phyloP scores from a whole-genome alignment of 2,113 vertebrate genomes.

The Oncorhynchus clarkii region DNA sequence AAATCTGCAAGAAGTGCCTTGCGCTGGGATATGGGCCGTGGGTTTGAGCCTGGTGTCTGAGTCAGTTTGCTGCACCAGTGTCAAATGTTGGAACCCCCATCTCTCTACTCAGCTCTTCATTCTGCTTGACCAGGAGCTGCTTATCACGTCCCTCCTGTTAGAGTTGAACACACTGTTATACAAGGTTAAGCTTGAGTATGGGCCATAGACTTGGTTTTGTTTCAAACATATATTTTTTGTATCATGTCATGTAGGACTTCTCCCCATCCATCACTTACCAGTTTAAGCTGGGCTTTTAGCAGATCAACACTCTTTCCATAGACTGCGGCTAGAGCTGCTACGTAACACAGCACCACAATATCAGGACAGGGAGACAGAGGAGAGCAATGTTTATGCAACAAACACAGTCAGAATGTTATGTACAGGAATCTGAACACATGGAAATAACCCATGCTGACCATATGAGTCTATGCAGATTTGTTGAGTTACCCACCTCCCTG shows the following conservation, averaged over 20 bases:
- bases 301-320: constrained; percentile 74
- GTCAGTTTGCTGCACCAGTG: neutral
- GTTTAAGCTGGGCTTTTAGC: constrained; percentile 78
- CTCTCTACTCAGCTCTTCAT: constrained; percentile 53
- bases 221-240: neutral
- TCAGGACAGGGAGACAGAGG: constrained; percentile 20
- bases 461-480: neutral
- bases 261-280: constrained; percentile 64
- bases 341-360: constrained; percentile 80
- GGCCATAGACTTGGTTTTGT: too few species aligned
- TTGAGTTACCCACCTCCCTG: neutral
- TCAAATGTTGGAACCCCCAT: constrained; percentile 15
- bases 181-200: neutral
- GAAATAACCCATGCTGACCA: neutral
- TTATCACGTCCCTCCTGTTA: constrained; percentile 73
- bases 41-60: too few species aligned
- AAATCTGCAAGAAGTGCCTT: too few species aligned
- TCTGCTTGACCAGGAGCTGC: constrained; percentile 76
- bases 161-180: constrained; percentile 24
- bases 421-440: neutral
- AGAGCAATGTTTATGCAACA: constrained; percentile 8
- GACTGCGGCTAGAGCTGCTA: constrained; percentile 74
- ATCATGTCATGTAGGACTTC: too few species aligned
- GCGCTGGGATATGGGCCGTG: too few species aligned
- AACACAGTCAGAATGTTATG: neutral